phyloP scores from a whole-genome alignment of 1,140 invertebrate species.

The Drosophila melanica region DNA sequence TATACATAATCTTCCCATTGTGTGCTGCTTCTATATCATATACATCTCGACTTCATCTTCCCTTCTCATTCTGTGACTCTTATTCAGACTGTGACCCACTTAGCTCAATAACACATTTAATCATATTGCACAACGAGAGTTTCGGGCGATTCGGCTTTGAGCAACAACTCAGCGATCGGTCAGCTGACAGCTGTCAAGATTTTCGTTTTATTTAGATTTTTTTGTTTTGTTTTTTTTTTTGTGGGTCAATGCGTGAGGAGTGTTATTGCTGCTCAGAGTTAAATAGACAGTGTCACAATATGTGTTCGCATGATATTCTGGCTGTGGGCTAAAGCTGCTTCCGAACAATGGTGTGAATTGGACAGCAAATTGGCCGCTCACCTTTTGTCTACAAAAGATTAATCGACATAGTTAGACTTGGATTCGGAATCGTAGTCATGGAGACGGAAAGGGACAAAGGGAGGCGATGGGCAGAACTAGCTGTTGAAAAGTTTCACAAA shows the following conservation, averaged over 20 bases:
- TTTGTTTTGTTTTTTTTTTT: conserved; percentile 14
- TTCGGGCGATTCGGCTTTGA: conserved; percentile 2
- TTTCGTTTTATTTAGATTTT: conserved; percentile 12
- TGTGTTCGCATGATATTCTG: conserved; percentile 10
- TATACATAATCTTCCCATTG: neutral
- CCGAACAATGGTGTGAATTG: conserved; percentile 50
- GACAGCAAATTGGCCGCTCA: conserved; percentile 34
- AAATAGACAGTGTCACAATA: conserved; percentile 25
- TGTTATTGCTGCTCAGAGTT: conserved; percentile 10
- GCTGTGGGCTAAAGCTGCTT: neutral
- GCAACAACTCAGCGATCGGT: conserved; percentile 8
- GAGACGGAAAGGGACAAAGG: no score
- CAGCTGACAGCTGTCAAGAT: conserved; percentile 33
- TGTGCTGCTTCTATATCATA: neutral
- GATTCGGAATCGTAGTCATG: neutral
- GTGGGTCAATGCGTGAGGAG: conserved; percentile 36
- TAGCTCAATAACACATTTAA: conserved; percentile 25
- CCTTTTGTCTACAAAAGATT: conserved; percentile 49
- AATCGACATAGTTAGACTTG: conserved; percentile 12
- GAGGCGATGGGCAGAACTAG: neutral
- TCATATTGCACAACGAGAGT: conserved; percentile 38
- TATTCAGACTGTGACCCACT: conserved; percentile 34
- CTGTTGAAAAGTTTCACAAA: conserved; percentile 26
- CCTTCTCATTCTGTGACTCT: conserved; percentile 1
- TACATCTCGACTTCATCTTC: conserved; percentile 11